These are phyloP conservation scores for Geopemphigus sp. DNA, from an alignment of 1,140 invertebrate genomes.

Conservation along the genomic window DNA sequence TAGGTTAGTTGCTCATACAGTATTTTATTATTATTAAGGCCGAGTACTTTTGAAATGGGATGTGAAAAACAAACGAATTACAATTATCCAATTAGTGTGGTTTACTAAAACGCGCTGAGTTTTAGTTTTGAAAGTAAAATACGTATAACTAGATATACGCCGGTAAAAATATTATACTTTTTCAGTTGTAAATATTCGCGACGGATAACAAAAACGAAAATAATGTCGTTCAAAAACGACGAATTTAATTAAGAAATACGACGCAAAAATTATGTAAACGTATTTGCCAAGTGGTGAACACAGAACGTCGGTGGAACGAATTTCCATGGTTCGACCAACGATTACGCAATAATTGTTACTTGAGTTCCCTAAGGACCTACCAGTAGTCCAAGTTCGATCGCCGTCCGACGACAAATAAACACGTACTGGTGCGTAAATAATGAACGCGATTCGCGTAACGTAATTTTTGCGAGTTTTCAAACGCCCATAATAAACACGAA, in stretches of 20 bases:
- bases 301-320: neutral
- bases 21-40: conserved; percentile 22
- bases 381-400: neutral
- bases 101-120: conserved; percentile 9
- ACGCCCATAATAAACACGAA: neutral
- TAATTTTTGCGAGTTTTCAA: neutral
- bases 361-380: neutral
- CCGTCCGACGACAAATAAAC: neutral
- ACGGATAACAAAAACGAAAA: neutral
- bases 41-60: conserved; percentile 14
- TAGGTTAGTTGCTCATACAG: neutral
- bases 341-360: conserved; percentile 1
- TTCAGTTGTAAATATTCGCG: neutral
- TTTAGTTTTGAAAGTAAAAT: conserved; percentile 43
- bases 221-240: neutral
- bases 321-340: neutral
- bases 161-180: conserved; percentile 25
- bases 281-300: neutral
- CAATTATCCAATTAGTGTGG: conserved; percentile 27
- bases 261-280: too few species aligned
- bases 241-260: too few species aligned
- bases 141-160: conserved; percentile 28
- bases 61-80: conserved; percentile 29
- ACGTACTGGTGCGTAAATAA: neutral
- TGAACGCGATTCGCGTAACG: conserved; percentile 1